Conservation (phyloP, 2,113 vertebrate species). For the Seriola rivoliana region DNA sequence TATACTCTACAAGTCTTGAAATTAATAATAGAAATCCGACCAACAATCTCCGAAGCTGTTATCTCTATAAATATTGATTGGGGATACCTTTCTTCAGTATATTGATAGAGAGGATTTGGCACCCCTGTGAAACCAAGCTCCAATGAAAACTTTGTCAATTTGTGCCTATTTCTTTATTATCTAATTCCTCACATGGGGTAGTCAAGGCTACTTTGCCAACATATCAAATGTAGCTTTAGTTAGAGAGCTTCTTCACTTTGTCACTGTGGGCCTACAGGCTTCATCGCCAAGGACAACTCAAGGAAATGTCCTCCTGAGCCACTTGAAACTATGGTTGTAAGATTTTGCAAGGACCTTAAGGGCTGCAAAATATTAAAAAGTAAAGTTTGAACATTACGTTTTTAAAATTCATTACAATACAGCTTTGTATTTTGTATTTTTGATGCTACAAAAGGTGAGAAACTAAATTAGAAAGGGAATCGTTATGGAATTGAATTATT, state of each 20-base stretch:
- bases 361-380: not conserved
- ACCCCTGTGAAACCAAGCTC: not conserved
- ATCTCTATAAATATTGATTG: not conserved
- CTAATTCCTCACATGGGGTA: not conserved
- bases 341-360: not conserved
- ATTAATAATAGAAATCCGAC: not conserved
- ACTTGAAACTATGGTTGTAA: not conserved
- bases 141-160: not conserved
- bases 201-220: not conserved
- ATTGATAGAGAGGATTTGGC: not conserved
- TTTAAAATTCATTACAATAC: not conserved
- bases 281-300: not conserved
- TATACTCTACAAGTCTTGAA: slow-evolving; percentile 4
- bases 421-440: not conserved
- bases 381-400: not conserved
- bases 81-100: not conserved
- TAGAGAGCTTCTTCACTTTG: not conserved
- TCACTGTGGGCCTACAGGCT: not conserved
- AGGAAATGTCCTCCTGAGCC: not conserved
- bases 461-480: not conserved
- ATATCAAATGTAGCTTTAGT: not conserved
- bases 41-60: not conserved
- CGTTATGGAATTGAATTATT: not conserved
- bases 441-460: not conserved
- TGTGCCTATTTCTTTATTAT: too few species aligned